Base-by-base conservation (phyloP, 2,888 invertebrate genomes). In the Blastobasis adustella region DNA sequence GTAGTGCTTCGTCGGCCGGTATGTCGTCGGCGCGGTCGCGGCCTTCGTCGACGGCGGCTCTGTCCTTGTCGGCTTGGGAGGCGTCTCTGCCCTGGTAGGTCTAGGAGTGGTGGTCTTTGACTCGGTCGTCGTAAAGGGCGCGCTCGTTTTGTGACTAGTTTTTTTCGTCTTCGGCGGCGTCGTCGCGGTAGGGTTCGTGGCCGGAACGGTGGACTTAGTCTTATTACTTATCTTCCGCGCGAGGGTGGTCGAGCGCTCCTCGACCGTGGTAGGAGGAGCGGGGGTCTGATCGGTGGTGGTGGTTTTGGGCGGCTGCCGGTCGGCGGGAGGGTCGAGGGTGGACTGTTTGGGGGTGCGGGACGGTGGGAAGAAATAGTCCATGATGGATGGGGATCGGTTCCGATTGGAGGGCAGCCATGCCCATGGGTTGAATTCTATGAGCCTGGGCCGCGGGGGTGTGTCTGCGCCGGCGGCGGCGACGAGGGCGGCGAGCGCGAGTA, bases 311-410 rank as follows among this genome's bases (percentile, higher is more conserved):
- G 80, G 79, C 62, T 69, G 67, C 52, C 87, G 69, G 55, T 85
- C 87, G 23, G 86, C 78, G 38, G 86, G 85, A 6, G 84, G 86
- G 37, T 85, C 86, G 49, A 85, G 63, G 58, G 74, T 82, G 48
- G 87, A 80, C 58, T 88, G 85, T 69, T 89, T 89, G 8, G 89
- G 87, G n/a, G 87, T 88, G 55, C 89, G 74, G 58, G 89, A 89
- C 3, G 88, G 84, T 6, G 89, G 89, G 63, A 89, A 89, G 53
- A 89, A 89, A 56, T 89, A 89, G 65, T 89, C 89, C 82, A 89
- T 87, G 57, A 89, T 82, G 23, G 87, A 82, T 36, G 89, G 87
- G 50, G 89, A 88, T 62, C 76, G 71, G 63, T 83, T 84, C 51
- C 79, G 69, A 60, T 79, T 83, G 58, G 73, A 69, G 23, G 86